These are phyloP conservation scores for Theristicus caerulescens DNA, from an alignment of 2,113 vertebrate species.

Conservation along the genomic window DNA sequence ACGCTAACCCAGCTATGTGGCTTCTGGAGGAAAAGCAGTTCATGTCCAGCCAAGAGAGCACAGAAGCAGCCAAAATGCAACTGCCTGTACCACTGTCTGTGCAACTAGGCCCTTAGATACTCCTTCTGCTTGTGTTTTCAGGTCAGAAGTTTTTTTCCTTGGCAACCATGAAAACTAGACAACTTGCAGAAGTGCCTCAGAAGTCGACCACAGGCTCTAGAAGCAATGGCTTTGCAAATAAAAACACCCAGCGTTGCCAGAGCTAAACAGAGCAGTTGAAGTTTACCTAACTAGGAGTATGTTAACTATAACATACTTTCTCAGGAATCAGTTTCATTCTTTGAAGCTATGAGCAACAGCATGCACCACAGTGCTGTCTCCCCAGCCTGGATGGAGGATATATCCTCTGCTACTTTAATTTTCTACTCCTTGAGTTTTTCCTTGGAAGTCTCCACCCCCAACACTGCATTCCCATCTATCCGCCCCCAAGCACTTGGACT, in stretches of 20 bases:
- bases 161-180: neutral
- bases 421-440: neutral
- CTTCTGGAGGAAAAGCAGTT: slow-evolving; percentile 38
- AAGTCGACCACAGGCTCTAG: neutral
- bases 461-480: neutral
- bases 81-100: neutral
- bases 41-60: neutral
- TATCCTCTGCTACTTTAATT: neutral
- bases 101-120: neutral
- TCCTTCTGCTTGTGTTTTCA: neutral
- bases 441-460: slow-evolving; percentile 30
- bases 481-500: neutral
- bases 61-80: slow-evolving; percentile 24
- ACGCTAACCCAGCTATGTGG: neutral
- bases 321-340: neutral
- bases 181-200: neutral
- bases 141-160: neutral
- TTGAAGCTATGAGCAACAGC: neutral
- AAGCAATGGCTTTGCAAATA: neutral
- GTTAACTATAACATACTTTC: neutral
- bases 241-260: neutral
- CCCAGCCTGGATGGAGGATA: neutral
- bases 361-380: rapidly evolving
- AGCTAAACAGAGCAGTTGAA: neutral
- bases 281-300: neutral